A percentile compares a stretch with the other conserved stretches of the same genome.
Evolutionary conservation across 2,888 invertebrate genomes (phyloP).

Genomic region (Ceratothoa steindachneri): DNA sequence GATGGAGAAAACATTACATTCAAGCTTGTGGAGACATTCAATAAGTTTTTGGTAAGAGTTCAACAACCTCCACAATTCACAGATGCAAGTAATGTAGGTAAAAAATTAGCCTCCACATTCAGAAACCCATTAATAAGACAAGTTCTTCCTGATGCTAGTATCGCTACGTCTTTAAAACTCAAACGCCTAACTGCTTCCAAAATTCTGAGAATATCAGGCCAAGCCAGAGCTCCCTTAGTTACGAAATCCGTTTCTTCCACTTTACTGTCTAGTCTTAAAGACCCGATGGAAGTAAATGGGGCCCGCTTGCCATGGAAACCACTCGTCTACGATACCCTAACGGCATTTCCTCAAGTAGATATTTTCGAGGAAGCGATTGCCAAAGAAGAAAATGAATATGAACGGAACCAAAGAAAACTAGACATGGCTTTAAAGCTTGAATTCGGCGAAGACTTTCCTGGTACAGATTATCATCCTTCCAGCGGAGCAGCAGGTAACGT

Average conservation of each 20-base stretch:
- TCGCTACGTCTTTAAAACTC: conserved; percentile 26
- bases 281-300: conserved; percentile 35
- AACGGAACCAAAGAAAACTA: conserved; percentile 39
- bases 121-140: conserved; percentile 18
- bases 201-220: conserved; percentile 35
- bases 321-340: conserved; percentile 17
- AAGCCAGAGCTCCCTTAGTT: conserved; percentile 32
- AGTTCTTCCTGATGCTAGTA: conserved; percentile 31
- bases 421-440: conserved; percentile 41
- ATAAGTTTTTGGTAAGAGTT: conserved; percentile 29
- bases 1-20: conserved; percentile 26
- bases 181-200: conserved; percentile 44
- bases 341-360: conserved; percentile 23
- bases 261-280: conserved; percentile 27
- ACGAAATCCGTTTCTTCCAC: conserved; percentile 39
- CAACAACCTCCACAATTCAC: neutral
- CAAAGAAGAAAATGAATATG: conserved; percentile 45
- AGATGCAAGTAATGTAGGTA: conserved; percentile 17
- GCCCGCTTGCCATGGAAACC: conserved; percentile 42
- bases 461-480: conserved; percentile 37
- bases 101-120: conserved; percentile 11
- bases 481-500: conserved; percentile 25
- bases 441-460: conserved; percentile 47
- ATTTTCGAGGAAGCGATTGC: conserved; percentile 45
- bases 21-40: conserved; percentile 28